A percentile compares a stretch with the other conserved stretches of the same genome.
These are phyloP conservation scores for Toxotes jaculatrix DNA, from an alignment of 2,113 vertebrate genomes.

Conservation along the genomic window DNA sequence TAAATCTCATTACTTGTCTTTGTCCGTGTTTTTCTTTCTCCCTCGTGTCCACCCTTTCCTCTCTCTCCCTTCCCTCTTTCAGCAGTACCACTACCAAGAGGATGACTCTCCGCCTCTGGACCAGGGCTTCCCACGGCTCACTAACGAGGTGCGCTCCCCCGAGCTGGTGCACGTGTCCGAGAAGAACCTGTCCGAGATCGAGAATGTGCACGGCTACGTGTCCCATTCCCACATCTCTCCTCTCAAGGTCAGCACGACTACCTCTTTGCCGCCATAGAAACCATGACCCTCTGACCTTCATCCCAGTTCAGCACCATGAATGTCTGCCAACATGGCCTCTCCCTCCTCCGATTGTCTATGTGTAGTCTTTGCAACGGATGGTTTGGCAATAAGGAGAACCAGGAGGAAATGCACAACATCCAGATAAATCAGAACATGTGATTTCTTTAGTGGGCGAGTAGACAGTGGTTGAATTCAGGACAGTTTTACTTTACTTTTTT, in stretches of 20 bases:
- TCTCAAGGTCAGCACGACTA: constrained; percentile 89
- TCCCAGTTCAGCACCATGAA: constrained; percentile 22
- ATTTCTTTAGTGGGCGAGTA: not conserved
- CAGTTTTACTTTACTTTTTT: not conserved
- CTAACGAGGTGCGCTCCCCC: constrained; percentile 91
- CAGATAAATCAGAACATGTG: not conserved
- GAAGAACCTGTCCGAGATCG: constrained; percentile 97
- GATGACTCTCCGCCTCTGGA: constrained; percentile 90
- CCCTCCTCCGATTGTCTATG: not conserved
- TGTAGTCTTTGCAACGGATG: not conserved
- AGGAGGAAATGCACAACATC: not conserved
- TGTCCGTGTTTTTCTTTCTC: not conserved
- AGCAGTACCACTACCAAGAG: constrained; percentile 97
- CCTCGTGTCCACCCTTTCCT: not conserved
- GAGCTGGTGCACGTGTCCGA: constrained; percentile 97
- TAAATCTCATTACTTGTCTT: not conserved
- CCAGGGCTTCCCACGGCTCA: constrained; percentile 92
- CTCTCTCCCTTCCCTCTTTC: constrained; percentile 15
- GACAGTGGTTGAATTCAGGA: not conserved
- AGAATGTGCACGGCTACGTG: constrained; percentile 97
- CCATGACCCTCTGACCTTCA: not conserved
- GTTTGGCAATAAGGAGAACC: not conserved
- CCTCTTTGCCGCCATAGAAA: not conserved
- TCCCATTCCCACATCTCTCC: constrained; percentile 97
- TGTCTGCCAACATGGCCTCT: constrained; percentile 39